These are phyloP conservation scores for Cotesia congregata DNA, from an alignment of 2,888 invertebrate genomes.

Conservation along the genomic window DNA sequence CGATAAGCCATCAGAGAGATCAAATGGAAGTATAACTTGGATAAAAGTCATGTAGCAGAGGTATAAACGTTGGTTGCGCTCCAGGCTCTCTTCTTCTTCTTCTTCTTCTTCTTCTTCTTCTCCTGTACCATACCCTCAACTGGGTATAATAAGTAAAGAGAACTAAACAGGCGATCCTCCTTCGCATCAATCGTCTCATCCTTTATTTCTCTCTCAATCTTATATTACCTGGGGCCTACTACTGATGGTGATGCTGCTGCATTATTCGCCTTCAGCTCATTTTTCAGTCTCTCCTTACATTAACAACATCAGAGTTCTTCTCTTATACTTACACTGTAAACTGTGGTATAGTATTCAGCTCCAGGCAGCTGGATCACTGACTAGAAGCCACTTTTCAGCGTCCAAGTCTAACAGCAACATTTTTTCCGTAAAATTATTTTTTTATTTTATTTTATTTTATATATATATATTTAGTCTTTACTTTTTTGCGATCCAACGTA, in stretches of 20 bases:
- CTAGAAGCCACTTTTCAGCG: slow-evolving; percentile 27
- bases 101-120: slow-evolving; percentile 33
- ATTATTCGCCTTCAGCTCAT: slow-evolving; percentile 22
- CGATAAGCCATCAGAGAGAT: slow-evolving; percentile 13
- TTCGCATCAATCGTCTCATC: slow-evolving; percentile 16
- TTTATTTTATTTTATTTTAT: slow-evolving; percentile 2
- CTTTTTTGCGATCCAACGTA: neutral
- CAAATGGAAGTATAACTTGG: slow-evolving; percentile 21
- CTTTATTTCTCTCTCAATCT: neutral
- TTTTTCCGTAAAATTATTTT: slow-evolving; percentile 6
- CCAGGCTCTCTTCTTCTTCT: slow-evolving; percentile 46
- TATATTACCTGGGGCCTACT: neutral
- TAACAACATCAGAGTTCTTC: neutral
- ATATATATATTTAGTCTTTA: neutral
- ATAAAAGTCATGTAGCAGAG: slow-evolving; percentile 20
- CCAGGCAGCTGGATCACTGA: slow-evolving; percentile 21
- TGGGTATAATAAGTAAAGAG: neutral
- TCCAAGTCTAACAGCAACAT: neutral
- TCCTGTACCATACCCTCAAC: neutral
- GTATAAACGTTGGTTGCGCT: slow-evolving; percentile 32
- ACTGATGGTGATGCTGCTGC: neutral
- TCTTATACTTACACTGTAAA: slow-evolving; percentile 4
- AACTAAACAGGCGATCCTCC: slow-evolving; percentile 31
- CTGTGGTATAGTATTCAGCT: slow-evolving; percentile 21
- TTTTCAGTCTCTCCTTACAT: slow-evolving; percentile 22